Evolutionary conservation across 2,797 vertebrate species (phyloP).

Genomic region (Glyptemys insculpta): DNA sequence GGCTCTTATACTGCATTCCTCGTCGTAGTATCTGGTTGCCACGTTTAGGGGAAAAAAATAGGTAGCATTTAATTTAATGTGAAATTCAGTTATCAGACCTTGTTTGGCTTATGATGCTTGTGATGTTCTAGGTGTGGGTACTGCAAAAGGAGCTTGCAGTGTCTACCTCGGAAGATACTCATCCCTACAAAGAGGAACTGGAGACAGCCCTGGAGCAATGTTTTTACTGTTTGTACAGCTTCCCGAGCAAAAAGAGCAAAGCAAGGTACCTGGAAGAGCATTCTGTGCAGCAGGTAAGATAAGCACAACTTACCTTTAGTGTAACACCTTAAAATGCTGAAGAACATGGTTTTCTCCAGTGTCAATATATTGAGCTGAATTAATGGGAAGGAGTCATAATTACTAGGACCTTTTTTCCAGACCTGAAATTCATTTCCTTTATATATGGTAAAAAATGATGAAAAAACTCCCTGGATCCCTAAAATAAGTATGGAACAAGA

Average conservation of each 20-base stretch:
- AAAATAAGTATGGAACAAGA: neutral
- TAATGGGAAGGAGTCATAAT: neutral
- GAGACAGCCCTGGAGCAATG: slow-evolving; percentile 97
- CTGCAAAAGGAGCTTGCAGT: slow-evolving; percentile 92
- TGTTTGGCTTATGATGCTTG: neutral
- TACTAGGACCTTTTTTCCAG: neutral
- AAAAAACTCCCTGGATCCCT: fast-evolving
- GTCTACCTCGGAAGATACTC: slow-evolving; percentile 84
- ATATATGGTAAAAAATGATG: neutral
- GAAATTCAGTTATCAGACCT: neutral
- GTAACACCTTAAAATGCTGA: neutral
- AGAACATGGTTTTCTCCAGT: neutral
- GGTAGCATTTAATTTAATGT: neutral
- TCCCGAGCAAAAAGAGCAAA: slow-evolving; percentile 99
- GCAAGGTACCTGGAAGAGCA: slow-evolving; percentile 97
- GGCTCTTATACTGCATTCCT: neutral
- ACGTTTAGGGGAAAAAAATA: neutral
- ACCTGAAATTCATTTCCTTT: neutral
- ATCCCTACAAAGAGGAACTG: slow-evolving; percentile 96
- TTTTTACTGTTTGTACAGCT: slow-evolving; percentile 95
- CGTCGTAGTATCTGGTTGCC: neutral
- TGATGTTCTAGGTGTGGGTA: slow-evolving; percentile 86
- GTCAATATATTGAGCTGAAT: neutral
- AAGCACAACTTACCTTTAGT: neutral
- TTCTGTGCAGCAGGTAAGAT: slow-evolving; percentile 91